Evolutionary conservation across 1,140 invertebrate genomes (phyloP).

Genomic region (Chrysomallon squamiferum): DNA sequence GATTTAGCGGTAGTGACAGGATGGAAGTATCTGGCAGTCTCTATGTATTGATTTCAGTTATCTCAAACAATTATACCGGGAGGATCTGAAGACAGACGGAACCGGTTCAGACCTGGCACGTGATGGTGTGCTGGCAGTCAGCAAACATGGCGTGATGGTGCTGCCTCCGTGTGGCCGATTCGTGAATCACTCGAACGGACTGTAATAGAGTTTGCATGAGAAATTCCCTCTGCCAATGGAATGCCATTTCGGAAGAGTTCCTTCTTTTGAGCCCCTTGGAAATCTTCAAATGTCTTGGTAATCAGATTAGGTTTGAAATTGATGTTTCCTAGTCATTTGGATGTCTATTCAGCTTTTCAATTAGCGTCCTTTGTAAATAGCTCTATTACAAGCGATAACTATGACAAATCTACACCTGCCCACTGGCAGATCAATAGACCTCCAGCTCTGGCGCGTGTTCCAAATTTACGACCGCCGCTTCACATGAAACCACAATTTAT

Average conservation of each 20-base stretch:
- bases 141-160: background rate
- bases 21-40: too few species aligned
- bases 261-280: slow-evolving; percentile 16
- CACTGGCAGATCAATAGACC: background rate
- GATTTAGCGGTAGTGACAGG: too few species aligned
- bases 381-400: slow-evolving; percentile 17
- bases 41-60: too few species aligned
- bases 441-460: background rate
- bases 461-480: background rate
- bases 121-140: background rate
- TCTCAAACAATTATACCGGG: too few species aligned
- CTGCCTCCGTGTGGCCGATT: background rate
- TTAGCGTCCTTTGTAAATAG: slow-evolving; percentile 33
- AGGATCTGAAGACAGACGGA: background rate
- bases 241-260: slow-evolving; percentile 1
- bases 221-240: background rate
- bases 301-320: slow-evolving; percentile 44
- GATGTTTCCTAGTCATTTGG: slow-evolving; percentile 36
- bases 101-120: background rate
- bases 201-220: slow-evolving; percentile 11
- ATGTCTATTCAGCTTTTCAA: slow-evolving; percentile 34
- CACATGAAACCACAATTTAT: slow-evolving; percentile 12
- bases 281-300: slow-evolving; percentile 26
- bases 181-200: background rate
- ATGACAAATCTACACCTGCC: slow-evolving; percentile 7